Percentiles rank a stretch among this genome's conserved stretches.
Evolutionary conservation across 2,888 invertebrate species (phyloP).

Genomic region (Microctonus brassicae): DNA sequence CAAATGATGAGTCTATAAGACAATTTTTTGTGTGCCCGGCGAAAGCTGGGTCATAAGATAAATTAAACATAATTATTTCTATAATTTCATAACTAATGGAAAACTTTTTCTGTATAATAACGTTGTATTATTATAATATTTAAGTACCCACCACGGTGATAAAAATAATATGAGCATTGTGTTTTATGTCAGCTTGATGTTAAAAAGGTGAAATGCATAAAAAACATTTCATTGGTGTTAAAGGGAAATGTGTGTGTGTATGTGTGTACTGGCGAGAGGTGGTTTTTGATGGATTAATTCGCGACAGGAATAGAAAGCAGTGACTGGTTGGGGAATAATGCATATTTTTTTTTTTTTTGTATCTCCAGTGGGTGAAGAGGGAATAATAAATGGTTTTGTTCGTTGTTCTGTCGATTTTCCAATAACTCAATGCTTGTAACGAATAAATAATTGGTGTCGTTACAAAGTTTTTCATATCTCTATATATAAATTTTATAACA

Average conservation of each 20-base stretch:
- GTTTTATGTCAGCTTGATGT: too few species aligned
- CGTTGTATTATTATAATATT: too few species aligned
- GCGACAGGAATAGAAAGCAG: constrained; percentile 60
- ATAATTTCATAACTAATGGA: too few species aligned
- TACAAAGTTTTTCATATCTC: background rate
- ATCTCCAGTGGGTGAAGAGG: constrained; percentile 23
- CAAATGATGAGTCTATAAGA: constrained; percentile 61
- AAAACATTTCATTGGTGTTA: too few species aligned
- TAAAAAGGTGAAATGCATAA: too few species aligned
- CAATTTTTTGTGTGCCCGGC: constrained; percentile 62
- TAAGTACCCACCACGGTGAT: too few species aligned
- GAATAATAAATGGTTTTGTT: constrained; percentile 36
- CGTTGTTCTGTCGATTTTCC: constrained; percentile 33
- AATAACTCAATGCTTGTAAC: constrained; percentile 15
- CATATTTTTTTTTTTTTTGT: constrained; percentile 46
- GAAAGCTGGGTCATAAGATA: constrained; percentile 52
- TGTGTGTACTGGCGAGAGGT: too few species aligned
- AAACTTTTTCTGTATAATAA: too few species aligned
- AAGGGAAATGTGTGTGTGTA: too few species aligned
- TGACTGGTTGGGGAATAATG: constrained; percentile 52
- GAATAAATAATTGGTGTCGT: constrained; percentile 27
- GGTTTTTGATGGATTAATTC: constrained; percentile 67
- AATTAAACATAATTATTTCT: constrained; percentile 46
- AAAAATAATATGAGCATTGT: too few species aligned
- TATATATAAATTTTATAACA: constrained; percentile 18